Base-by-base conservation (phyloP, 2,797 vertebrate species). In the Tokudaia muenninki region DNA sequence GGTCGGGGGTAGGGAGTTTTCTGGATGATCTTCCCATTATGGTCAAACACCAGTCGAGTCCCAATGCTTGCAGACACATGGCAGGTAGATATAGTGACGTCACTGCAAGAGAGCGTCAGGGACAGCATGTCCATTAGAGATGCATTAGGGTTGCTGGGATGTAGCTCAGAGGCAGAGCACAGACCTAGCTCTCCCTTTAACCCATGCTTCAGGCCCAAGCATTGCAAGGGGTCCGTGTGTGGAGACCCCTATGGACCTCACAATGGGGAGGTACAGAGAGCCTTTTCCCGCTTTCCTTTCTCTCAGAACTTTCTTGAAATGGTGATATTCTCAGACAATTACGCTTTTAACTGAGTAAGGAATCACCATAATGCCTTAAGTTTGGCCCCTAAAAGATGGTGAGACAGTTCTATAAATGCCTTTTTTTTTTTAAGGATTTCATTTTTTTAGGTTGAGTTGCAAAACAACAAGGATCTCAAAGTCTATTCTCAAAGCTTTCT, bases 31-130 rank as follows among this genome's bases (percentile, higher is more conserved):
- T 97, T 99, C 87, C 99, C 99, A 89, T 98, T 98, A 94, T 99
- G 99, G 98, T 99, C 99, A 98, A 99, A 99, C n/a, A 99, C 98
- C 97, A 99, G 97, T 79, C 99, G 99, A 94, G 99, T 99, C 52
- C 99, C 99, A 81, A 99, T 99, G 80, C 99, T 99, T 41, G 98
- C 99, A 13, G 98, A 99, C 74, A 99, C 98, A 4, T 99, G 99
- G 97, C 99, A 99, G 0, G 99, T 99, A 94, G 99, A 98, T 97
- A 99, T 99, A 84, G 98, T 98, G 86, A 99, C 98, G 65, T 99
- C 98, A 94, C 99, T 99, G 96, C 1, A 2, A 83, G 96, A 81
- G 44, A 89, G 55, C 9, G 10, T 1, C 47, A 74, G 93, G 65
- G 1, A 10, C 0, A 10, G 50, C 29, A 8, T 0, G 17, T 41